Percentiles rank a stretch among this genome's conserved stretches.
phyloP scores from a whole-genome alignment of 2,797 vertebrate species.

The Gymnopithys bicolor region DNA sequence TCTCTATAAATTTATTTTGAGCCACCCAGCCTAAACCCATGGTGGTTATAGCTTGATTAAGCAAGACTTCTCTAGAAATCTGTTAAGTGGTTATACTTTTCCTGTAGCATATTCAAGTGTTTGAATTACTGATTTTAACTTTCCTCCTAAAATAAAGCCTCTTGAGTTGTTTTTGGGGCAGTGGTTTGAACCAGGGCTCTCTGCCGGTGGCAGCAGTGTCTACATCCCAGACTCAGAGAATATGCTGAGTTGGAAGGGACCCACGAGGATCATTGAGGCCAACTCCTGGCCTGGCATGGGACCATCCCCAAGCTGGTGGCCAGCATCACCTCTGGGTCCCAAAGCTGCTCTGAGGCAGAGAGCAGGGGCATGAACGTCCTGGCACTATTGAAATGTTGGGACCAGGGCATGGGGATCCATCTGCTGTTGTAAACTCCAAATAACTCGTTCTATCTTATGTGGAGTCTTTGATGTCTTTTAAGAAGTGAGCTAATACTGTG shows the following conservation, averaged over 20 bases:
- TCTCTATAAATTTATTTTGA: neutral
- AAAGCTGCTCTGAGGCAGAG: neutral
- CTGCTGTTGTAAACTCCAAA: neutral
- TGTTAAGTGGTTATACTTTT: neutral
- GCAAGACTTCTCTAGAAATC: neutral
- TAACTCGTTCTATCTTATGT: neutral
- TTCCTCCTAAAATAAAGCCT: neutral
- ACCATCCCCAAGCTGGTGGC: neutral
- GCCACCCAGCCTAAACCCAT: neutral
- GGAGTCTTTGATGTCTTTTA: neutral
- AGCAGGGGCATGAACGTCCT: rapidly evolving
- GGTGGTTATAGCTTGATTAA: neutral
- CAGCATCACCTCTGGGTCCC: neutral
- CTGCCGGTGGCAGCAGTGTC: rapidly evolving
- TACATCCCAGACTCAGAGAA: neutral
- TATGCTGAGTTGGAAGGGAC: neutral
- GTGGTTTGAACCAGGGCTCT: neutral
- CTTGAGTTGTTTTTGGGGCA: neutral
- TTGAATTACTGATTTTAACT: neutral
- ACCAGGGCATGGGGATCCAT: rapidly evolving
- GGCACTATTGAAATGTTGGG: neutral
- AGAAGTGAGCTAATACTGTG: rapidly evolving
- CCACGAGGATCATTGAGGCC: neutral
- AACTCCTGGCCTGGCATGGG: neutral
- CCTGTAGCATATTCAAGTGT: neutral